These are phyloP conservation scores for Protobothrops mucrosquamatus DNA, from an alignment of 2,113 vertebrate genomes.

Conservation along the genomic window DNA sequence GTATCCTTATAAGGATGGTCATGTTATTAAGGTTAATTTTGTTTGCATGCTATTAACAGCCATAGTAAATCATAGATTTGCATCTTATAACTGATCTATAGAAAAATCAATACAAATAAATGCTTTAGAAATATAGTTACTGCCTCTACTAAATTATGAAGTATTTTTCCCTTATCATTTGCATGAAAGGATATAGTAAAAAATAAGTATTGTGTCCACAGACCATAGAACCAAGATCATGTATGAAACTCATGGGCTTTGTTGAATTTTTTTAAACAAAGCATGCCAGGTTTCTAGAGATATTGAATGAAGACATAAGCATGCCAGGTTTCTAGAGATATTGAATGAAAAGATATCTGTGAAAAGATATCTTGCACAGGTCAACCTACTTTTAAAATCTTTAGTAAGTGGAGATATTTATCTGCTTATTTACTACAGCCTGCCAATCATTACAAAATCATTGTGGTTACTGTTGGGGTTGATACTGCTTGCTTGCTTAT, in stretches of 20 bases:
- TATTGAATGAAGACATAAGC: not conserved
- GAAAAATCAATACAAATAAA: not conserved
- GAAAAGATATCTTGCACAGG: not conserved
- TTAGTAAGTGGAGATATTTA: not conserved
- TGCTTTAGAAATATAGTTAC: not conserved
- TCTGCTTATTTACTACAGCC: not conserved
- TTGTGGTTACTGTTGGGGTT: not conserved
- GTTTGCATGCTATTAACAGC: not conserved
- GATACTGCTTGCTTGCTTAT: not conserved
- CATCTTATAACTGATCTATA: not conserved
- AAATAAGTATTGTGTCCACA: no score
- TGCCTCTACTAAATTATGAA: not conserved
- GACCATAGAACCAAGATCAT: not conserved
- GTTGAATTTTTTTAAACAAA: not conserved
- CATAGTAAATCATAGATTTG: not conserved
- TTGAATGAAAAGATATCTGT: not conserved
- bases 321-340: not conserved
- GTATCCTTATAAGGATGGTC: not conserved
- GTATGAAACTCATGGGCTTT: not conserved
- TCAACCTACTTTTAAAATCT: not conserved
- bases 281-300: not conserved
- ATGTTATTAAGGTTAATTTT: not conserved
- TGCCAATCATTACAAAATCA: not conserved
- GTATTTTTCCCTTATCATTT: not conserved
- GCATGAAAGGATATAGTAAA: not conserved